phyloP scores from a whole-genome alignment of 2,888 invertebrate species.

The Acanthosoma haemorrhoidale region DNA sequence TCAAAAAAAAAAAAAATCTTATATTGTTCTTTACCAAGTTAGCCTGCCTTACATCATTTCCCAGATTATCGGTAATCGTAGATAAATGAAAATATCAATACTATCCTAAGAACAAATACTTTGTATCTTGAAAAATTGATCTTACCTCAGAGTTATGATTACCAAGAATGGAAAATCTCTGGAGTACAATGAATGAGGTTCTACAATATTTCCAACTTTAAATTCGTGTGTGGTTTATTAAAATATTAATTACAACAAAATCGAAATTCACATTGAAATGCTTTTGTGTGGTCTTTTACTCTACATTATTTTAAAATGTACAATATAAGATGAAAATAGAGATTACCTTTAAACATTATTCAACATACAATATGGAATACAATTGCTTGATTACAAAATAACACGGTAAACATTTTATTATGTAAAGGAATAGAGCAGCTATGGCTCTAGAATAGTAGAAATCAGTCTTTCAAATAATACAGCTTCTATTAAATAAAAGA shows the following conservation, averaged over 20 bases:
- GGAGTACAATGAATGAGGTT: too few relatives aligned
- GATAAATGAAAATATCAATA: too few relatives aligned
- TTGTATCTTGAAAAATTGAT: too few relatives aligned
- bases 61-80: too few relatives aligned
- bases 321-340: not conserved
- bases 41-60: too few relatives aligned
- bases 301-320: slow-evolving; percentile 9
- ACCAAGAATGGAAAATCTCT: too few relatives aligned
- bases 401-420: slow-evolving; percentile 1
- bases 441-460: slow-evolving; percentile 13
- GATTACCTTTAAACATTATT: not conserved
- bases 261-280: slow-evolving; percentile 15
- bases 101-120: too few relatives aligned
- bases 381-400: not conserved
- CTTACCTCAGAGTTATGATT: too few relatives aligned
- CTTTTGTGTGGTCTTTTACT: not conserved
- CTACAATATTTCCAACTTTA: too few relatives aligned
- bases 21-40: too few relatives aligned
- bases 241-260: slow-evolving; percentile 23
- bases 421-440: slow-evolving; percentile 1
- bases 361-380: not conserved
- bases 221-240: slow-evolving; percentile 26
- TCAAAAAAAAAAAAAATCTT: too few relatives aligned
- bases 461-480: slow-evolving; percentile 24
- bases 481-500: slow-evolving; percentile 6